Evolutionary conservation across 2,888 invertebrate species (phyloP), one percentile per base, ranked within the genome.

Genomic region (Clusia tigrina): DNA sequence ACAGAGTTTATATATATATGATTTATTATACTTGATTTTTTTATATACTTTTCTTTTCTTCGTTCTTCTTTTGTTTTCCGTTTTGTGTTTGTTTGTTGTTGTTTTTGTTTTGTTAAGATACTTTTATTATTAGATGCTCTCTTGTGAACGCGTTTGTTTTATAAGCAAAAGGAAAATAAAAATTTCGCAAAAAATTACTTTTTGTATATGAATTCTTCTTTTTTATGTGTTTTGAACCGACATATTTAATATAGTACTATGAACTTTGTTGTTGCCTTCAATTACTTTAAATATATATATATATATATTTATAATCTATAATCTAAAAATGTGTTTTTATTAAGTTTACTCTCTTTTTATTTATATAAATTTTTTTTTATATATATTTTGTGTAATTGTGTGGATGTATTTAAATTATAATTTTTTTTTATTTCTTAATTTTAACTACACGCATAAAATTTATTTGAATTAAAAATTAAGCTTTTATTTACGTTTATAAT

Each of bases 261-360:
- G 48, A 48, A 20, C 20, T 48, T 48, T 48, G 20, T 48, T 48
- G 18, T 42, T 48, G 18, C 55, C 53, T 69, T 62, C 26, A 25
- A 38, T 26, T 20, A 18, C 52, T 51, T 51, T 65, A 56, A 61
- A 64, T 66, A 62, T 65, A 67, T 66, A 59, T 64, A 58, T 74
- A 69, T 54, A 54, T 54, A 54, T 23, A 54, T 54, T 23, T 54
- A 25, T 54, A 25, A 26, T 25, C 73, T 76, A 77, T 73, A 66
- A 65, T 69, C 65, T 72, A 74, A 77, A 76, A 76, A 77, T 63
- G 38, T 58, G 54, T 60, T 15, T 61, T 63, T 63, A 61, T 65
- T 53, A 58, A 56, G 37, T 51, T 61, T 60, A 60, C 38, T 54
- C 32, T 66, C 26, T 2, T 65, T 63, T 61, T n/a, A 56, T 60